These are phyloP conservation scores for Archivesica marissinica DNA, from an alignment of 1,140 invertebrate genomes.

Conservation along the genomic window DNA sequence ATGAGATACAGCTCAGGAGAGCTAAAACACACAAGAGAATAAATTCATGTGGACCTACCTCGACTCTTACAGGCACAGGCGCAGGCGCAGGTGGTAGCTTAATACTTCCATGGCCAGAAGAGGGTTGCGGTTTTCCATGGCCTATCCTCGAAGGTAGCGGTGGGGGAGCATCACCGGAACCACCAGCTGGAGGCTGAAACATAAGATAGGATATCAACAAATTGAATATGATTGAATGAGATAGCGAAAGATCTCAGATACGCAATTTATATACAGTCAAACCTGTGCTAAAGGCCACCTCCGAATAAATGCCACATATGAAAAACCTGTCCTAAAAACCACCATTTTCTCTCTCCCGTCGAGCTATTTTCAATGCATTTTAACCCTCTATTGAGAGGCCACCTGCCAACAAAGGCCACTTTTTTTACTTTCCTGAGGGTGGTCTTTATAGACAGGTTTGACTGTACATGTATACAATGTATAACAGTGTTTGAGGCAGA, in stretches of 20 bases:
- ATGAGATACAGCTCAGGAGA: too few species aligned
- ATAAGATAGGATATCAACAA: not conserved
- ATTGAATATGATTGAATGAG: not conserved
- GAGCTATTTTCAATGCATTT: too few species aligned
- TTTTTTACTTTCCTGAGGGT: too few species aligned
- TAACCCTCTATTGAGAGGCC: too few species aligned
- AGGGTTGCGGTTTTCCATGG: slow-evolving; percentile 1
- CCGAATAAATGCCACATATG: not conserved
- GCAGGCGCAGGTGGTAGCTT: not conserved
- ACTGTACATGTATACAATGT: too few species aligned
- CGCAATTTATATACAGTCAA: not conserved
- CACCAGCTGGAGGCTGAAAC: not conserved
- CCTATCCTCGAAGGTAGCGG: not conserved
- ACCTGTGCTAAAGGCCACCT: not conserved
- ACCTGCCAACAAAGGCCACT: too few species aligned
- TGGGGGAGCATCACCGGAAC: not conserved
- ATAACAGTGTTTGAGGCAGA: too few species aligned
- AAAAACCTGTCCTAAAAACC: not conserved
- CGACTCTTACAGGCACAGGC: too few species aligned
- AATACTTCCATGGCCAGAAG: not conserved
- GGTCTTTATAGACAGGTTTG: too few species aligned
- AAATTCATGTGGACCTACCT: too few species aligned
- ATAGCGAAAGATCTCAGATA: not conserved
- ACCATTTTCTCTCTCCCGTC: too few species aligned
- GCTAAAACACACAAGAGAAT: too few species aligned